Evolutionary conservation across 1,140 invertebrate genomes (phyloP).

Genomic region (Intoshia linei): DNA sequence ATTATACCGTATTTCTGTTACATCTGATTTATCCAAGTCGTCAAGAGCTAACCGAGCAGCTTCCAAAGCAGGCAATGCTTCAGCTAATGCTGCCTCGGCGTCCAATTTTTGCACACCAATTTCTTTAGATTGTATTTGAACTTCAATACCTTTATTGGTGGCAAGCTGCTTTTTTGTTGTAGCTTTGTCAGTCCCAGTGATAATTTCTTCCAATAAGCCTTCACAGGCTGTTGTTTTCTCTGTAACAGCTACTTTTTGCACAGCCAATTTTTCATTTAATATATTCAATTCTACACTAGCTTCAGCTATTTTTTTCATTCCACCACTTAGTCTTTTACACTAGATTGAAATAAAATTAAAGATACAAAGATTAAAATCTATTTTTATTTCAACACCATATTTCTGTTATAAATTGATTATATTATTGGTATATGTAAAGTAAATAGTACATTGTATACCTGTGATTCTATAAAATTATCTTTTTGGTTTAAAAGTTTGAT

Average conservation of each 20-base stretch:
- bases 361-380: not conserved
- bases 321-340: conserved; percentile 33
- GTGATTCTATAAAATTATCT: conserved; percentile 30
- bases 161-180: conserved; percentile 39
- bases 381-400: not conserved
- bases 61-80: conserved; percentile 43
- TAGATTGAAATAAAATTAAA: conserved; percentile 11
- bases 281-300: conserved; percentile 36
- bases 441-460: conserved; percentile 19
- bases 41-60: conserved; percentile 39
- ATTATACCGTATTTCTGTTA: conserved; percentile 44
- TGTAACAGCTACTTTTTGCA: conserved; percentile 39
- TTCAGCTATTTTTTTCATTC: conserved; percentile 41
- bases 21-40: conserved; percentile 48
- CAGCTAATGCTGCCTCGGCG: conserved; percentile 38
- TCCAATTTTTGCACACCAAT: conserved; percentile 44
- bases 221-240: conserved; percentile 41
- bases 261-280: conserved; percentile 36
- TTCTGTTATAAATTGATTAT: not conserved
- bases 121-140: conserved; percentile 38
- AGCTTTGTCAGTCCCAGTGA: conserved; percentile 29
- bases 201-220: conserved; percentile 32
- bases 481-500: conserved; percentile 36
- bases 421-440: not conserved
- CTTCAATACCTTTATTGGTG: conserved; percentile 38